phyloP scores from a whole-genome alignment of 1,140 invertebrate genomes.

The Tribolium madens region DNA sequence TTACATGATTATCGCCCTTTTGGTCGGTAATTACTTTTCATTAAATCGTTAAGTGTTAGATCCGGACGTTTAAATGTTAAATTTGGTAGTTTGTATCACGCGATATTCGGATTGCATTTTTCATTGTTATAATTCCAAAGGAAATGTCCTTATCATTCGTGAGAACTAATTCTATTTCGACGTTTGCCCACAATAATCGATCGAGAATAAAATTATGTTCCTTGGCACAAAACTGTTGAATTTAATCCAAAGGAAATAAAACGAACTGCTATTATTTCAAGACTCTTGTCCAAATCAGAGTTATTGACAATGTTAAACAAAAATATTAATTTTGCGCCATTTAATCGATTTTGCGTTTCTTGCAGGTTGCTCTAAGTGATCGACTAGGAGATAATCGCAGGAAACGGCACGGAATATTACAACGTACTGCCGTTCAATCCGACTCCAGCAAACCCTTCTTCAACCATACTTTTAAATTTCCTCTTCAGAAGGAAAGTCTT shows the following conservation, averaged over 20 bases:
- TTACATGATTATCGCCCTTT: constrained; percentile 24
- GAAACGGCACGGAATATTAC: constrained; percentile 61
- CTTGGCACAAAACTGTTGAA: constrained; percentile 8
- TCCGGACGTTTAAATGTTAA: constrained; percentile 12
- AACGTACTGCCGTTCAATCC: constrained; percentile 68
- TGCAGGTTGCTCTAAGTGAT: constrained; percentile 60
- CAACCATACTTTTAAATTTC: constrained; percentile 67
- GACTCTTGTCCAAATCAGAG: neutral
- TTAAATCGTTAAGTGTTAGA: constrained; percentile 17
- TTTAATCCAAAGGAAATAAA: constrained; percentile 10
- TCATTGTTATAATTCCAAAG: neutral
- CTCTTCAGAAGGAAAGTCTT: constrained; percentile 52
- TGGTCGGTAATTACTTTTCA: constrained; percentile 16
- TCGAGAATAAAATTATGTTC: neutral
- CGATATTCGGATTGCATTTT: constrained; percentile 8
- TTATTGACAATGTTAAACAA: constrained; percentile 1
- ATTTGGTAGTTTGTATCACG: neutral
- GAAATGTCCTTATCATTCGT: neutral
- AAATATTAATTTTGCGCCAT: neutral
- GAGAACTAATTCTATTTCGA: neutral
- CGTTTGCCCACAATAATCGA: constrained; percentile 1
- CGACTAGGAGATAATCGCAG: constrained; percentile 51
- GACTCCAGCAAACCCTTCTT: constrained; percentile 68
- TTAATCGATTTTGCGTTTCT: constrained; percentile 40
- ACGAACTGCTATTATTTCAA: constrained; percentile 4